Percentiles rank a stretch among this genome's conserved stretches.
Conservation (phyloP, 1,140 invertebrate genomes). For the Micrasema minimum region DNA sequence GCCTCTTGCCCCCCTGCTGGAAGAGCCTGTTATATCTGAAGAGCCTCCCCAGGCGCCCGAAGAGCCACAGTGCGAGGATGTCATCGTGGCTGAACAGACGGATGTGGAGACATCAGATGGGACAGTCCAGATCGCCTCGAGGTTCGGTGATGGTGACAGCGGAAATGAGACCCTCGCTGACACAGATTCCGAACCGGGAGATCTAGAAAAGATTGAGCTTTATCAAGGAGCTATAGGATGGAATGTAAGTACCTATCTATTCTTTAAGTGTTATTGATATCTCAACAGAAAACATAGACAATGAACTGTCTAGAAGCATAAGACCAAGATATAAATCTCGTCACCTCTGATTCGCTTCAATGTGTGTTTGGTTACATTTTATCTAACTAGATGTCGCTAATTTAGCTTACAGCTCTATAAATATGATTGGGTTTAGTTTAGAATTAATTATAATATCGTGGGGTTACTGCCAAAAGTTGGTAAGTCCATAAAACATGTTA, state of each 20-base stretch:
- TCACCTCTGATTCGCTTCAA: too few species aligned
- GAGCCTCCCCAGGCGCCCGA: background rate
- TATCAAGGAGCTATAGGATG: conserved; percentile 72
- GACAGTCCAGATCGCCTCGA: conserved; percentile 24
- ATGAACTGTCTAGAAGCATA: too few species aligned
- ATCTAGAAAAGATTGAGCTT: conserved; percentile 69
- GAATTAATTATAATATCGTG: too few species aligned
- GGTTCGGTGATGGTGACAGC: conserved; percentile 66
- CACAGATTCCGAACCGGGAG: conserved; percentile 68
- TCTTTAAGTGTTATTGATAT: too few species aligned
- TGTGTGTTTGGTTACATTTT: too few species aligned
- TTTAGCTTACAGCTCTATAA: too few species aligned
- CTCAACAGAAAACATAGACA: too few species aligned
- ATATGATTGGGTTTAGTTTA: too few species aligned
- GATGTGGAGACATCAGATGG: conserved; percentile 22
- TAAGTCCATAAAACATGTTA: too few species aligned
- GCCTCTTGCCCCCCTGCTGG: conserved; percentile 63
- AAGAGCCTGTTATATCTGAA: conserved; percentile 30
- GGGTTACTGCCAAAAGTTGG: too few species aligned
- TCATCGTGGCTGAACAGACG: conserved; percentile 18
- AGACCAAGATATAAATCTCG: too few species aligned
- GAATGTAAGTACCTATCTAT: conserved; percentile 75
- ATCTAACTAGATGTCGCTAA: too few species aligned
- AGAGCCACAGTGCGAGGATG: background rate
- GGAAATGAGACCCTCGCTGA: conserved; percentile 65